Evolutionary conservation across 2,113 vertebrate species (phyloP), one percentile per base, ranked within the genome.

Genomic region (Lucifuga dentata): DNA sequence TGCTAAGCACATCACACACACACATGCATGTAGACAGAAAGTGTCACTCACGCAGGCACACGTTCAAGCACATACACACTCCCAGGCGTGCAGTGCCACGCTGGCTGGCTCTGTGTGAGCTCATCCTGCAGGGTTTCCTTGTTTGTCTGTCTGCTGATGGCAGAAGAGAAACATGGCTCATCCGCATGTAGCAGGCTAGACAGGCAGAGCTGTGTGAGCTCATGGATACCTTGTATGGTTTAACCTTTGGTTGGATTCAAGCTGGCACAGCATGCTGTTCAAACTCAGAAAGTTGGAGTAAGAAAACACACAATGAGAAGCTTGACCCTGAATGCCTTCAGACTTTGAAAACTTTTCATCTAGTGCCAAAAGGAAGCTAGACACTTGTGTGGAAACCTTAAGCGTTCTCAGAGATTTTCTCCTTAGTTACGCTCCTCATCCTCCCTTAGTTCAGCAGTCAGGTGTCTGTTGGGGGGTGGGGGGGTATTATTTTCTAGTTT

Each of bases 1-100:
- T 62, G 60, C 87, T 90, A 89, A 92, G 72, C 73, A 40, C 78
- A 78, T 87, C 83, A 80, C 86, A 84, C 83, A 80, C 86, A 84
- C 64, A 46, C 70, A 68, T 58, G 43, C 68, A 88, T 69, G 62
- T 74, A 74, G 62, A 70, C 16, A 36, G 23, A 73, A 64, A 62
- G 61, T 62, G 67, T 65, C 3, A 1, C 68, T 48, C 35, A 46
- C 57, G 29, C 50, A 32, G 29, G 23, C 29, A 53, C 26, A 48
- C 13, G 55, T 52, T 51, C 17, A 10, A 20, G n/a, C 39, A 9
- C 65, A 21, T 45, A 15, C 51, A 43, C 35, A 8, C 39, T 26
- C 51, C n/a, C 48, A 76, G 39, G 32, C 68, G 56, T 60, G 50
- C 45, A 19, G 17, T 73, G 59, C 57, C 63, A 63, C 24, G 39